A percentile compares a stretch with the other conserved stretches of the same genome.
Conservation (phyloP, 2,888 invertebrate species). For the Anagyrus pseudococci region DNA sequence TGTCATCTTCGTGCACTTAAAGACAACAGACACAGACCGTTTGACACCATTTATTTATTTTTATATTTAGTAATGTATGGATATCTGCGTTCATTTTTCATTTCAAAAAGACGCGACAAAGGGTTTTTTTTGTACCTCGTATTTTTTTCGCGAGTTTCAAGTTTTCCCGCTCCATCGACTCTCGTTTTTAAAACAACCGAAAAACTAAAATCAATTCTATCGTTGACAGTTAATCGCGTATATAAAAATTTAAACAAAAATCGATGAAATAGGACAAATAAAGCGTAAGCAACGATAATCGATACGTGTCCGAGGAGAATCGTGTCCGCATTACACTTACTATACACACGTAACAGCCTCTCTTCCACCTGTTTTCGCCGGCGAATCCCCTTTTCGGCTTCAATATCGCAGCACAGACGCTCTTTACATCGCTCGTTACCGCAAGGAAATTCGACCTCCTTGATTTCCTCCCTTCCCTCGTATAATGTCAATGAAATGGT, state of each 20-base stretch:
- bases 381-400: not conserved
- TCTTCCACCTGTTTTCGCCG: conserved; percentile 7
- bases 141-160: not conserved
- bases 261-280: too few relatives aligned
- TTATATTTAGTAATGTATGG: conserved; percentile 27
- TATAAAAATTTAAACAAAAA: too few relatives aligned
- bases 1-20: not conserved
- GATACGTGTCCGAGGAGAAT: too few relatives aligned
- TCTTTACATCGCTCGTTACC: conserved; percentile 1
- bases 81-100: not conserved
- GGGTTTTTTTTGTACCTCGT: conserved; percentile 2
- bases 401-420: not conserved
- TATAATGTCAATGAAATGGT: conserved; percentile 1
- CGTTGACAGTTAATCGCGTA: too few relatives aligned
- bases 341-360: not conserved
- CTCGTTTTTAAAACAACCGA: too few relatives aligned
- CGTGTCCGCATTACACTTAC: not conserved
- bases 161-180: too few relatives aligned
- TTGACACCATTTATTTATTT: conserved; percentile 9
- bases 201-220: too few relatives aligned
- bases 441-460: conserved; percentile 1
- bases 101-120: conserved; percentile 1
- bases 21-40: not conserved
- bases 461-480: not conserved
- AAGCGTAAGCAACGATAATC: too few relatives aligned